Conservation (phyloP, 2,797 vertebrate species). For the Benthosema pterotum region DNA sequence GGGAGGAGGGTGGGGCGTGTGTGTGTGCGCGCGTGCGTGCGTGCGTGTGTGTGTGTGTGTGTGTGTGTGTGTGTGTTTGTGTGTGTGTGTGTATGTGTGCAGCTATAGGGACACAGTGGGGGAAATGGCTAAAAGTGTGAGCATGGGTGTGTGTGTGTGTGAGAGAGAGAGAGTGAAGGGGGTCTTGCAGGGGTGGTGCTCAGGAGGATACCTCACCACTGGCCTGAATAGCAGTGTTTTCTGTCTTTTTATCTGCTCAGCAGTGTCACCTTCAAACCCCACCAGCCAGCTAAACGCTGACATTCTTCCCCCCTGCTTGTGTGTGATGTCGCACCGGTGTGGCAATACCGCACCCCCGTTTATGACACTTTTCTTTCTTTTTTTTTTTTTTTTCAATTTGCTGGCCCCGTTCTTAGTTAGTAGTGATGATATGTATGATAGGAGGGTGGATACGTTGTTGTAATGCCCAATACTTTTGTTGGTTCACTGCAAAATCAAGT, state of each 20-base stretch:
- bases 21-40: neutral
- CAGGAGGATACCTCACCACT: slow-evolving; percentile 58
- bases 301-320: slow-evolving; percentile 30
- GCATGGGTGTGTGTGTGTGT: slow-evolving; percentile 11
- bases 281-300: slow-evolving; percentile 36
- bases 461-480: too few relatives aligned
- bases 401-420: too few relatives aligned
- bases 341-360: neutral
- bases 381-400: too few relatives aligned
- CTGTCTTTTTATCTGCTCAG: slow-evolving; percentile 75
- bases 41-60: neutral
- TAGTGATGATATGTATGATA: too few relatives aligned
- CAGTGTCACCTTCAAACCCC: slow-evolving; percentile 77
- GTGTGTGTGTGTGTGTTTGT: neutral
- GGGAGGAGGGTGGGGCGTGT: slow-evolving; percentile 1
- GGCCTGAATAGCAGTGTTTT: slow-evolving; percentile 71
- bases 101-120: neutral
- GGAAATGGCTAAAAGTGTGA: neutral
- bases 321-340: slow-evolving; percentile 36
- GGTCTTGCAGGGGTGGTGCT: slow-evolving; percentile 45
- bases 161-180: slow-evolving; percentile 30
- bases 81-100: neutral
- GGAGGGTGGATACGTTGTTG: too few relatives aligned
- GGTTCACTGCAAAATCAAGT: too few relatives aligned
- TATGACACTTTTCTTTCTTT: too few relatives aligned